Evolutionary conservation across 2,888 invertebrate genomes (phyloP).

Genomic region (Nephrotoma flavescens): DNA sequence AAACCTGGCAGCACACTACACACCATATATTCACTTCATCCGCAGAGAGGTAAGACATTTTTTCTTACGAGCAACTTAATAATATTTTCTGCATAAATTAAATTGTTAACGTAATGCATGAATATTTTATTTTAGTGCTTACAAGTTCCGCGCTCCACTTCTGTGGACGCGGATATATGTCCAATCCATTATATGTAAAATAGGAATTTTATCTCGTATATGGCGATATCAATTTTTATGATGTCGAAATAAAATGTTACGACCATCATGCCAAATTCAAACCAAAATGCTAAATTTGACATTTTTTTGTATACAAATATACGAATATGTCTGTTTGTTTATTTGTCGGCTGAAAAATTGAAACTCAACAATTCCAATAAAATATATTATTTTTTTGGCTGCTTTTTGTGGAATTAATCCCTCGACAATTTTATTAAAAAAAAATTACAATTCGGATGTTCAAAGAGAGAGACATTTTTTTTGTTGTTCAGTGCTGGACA

Average conservation of each 20-base stretch:
- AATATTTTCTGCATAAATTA: not conserved
- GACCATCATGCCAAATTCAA: not conserved
- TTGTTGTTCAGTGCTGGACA: not conserved
- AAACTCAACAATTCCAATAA: not conserved
- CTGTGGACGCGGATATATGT: too few relatives aligned
- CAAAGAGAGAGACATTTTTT: not conserved
- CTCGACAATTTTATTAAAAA: not conserved
- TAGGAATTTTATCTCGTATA: not conserved
- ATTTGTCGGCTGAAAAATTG: too few relatives aligned
- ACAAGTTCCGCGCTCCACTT: too few relatives aligned
- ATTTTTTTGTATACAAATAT: not conserved
- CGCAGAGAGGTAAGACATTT: conserved; percentile 35
- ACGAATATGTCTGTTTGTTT: too few relatives aligned
- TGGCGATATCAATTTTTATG: not conserved
- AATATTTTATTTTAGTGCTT: too few relatives aligned
- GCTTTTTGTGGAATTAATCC: not conserved
- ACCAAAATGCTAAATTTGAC: not conserved
- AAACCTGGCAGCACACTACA: conserved; percentile 46
- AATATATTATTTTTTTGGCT: not conserved
- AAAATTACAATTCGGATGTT: not conserved
- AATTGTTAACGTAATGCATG: not conserved
- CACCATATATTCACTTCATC: conserved; percentile 50
- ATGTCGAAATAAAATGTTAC: not conserved
- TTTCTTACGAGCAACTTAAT: not conserved
- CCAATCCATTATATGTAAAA: not conserved